Conservation (phyloP, 2,888 invertebrate species). For the Eupeodes luniger region DNA sequence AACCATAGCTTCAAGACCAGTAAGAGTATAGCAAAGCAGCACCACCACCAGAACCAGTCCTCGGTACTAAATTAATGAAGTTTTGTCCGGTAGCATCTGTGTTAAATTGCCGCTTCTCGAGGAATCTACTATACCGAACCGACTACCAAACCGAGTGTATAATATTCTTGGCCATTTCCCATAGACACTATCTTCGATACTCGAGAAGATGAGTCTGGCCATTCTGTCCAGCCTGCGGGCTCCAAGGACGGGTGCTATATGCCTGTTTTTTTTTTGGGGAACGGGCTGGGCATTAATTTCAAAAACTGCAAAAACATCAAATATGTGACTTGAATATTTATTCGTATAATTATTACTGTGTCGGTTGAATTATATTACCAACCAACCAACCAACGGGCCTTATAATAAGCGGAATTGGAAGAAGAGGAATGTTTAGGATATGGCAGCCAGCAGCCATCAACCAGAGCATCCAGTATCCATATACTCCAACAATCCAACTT, state of each 20-base stretch:
- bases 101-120: slow-evolving; percentile 69
- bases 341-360: slow-evolving; percentile 72
- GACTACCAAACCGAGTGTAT: neutral
- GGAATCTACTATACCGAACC: slow-evolving; percentile 29
- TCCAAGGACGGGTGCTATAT: slow-evolving; percentile 6
- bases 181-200: slow-evolving; percentile 45
- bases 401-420: neutral
- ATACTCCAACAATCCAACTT: slow-evolving; percentile 35
- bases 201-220: slow-evolving; percentile 35
- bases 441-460: neutral
- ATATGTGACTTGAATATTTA: slow-evolving; percentile 76
- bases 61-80: slow-evolving; percentile 77
- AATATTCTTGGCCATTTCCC: slow-evolving; percentile 31
- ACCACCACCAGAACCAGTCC: slow-evolving; percentile 64
- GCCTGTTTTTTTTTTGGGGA: neutral
- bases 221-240: slow-evolving; percentile 56
- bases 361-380: slow-evolving; percentile 64
- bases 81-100: slow-evolving; percentile 76
- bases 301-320: slow-evolving; percentile 76
- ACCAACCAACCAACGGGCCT: neutral
- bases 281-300: slow-evolving; percentile 68
- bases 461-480: too few relatives aligned
- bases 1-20: neutral
- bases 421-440: slow-evolving; percentile 6
- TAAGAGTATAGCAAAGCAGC: slow-evolving; percentile 10